These are phyloP conservation scores for Gortyna flavago DNA, from an alignment of 2,888 invertebrate species.

Conservation along the genomic window DNA sequence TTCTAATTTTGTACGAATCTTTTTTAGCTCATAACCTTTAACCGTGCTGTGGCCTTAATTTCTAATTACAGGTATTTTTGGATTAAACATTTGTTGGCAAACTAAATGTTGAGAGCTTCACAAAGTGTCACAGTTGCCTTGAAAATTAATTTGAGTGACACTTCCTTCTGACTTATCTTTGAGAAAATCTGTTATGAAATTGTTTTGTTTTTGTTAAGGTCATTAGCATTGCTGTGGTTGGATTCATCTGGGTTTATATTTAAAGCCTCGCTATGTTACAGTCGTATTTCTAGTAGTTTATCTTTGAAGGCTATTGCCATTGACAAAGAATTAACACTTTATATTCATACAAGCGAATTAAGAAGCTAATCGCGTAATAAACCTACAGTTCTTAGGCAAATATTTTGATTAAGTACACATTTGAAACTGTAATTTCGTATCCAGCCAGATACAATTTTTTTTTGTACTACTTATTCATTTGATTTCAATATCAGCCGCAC, in stretches of 20 bases:
- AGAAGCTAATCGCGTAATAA: background rate
- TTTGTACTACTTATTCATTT: background rate
- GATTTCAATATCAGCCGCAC: background rate
- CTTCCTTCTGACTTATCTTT: slow-evolving; percentile 48
- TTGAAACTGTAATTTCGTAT: too few relatives aligned
- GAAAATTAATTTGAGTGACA: slow-evolving; percentile 53
- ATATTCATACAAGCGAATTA: background rate
- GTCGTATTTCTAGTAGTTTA: background rate
- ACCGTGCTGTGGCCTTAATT: slow-evolving; percentile 18
- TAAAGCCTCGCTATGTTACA: background rate
- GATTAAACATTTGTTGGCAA: slow-evolving; percentile 42
- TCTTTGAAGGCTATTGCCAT: background rate
- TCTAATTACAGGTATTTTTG: slow-evolving; percentile 25
- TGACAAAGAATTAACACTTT: background rate
- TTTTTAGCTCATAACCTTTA: slow-evolving; percentile 16
- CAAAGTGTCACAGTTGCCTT: slow-evolving; percentile 36
- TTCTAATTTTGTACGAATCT: slow-evolving; percentile 9
- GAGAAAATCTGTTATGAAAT: slow-evolving; percentile 40
- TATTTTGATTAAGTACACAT: too few relatives aligned
- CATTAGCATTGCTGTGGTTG: slow-evolving; percentile 31
- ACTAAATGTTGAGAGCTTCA: slow-evolving; percentile 23
- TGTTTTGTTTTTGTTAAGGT: slow-evolving; percentile 48
- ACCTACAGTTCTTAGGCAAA: background rate
- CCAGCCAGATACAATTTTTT: background rate
- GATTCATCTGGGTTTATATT: slow-evolving; percentile 4